Evolutionary conservation across 2,888 invertebrate genomes (phyloP), one percentile per base, ranked within the genome.

Genomic region (Blastobasis lacticolella): DNA sequence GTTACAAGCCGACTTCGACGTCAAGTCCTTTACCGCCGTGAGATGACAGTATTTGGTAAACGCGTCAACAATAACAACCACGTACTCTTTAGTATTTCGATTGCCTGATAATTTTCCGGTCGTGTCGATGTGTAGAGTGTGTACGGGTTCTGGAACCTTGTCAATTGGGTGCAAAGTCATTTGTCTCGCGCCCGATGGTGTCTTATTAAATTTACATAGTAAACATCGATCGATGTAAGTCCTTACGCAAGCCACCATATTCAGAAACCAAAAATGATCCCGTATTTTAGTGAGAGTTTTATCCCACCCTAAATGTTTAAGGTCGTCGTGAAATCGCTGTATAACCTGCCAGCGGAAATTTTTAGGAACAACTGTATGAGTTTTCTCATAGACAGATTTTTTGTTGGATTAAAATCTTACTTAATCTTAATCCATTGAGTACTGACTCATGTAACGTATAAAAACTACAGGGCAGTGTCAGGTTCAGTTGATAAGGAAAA

Each of bases 241-340:
- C 8, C 54, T 38, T 1, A 38, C 10, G 3, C 4, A 9, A 38
- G 38, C 45, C 5, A 45, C 37, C 47, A 54, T 54, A 7, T 51
- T 49, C 6, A 49, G 51, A 45, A 54, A 54, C 54, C 54, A 54
- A 42, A 49, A 54, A n/a, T 42, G 38, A 36, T 54, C 54, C 4
- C 49, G 10, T 6, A 54, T 48, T 37, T 54, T 54, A 36, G 42
- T 43, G 5, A 54, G 10, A 7, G 49, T 48, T 46, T 54, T 54
- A n/a, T 54, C 54, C 54, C 54, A 54, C 0, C 54, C 49, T 10
- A 51, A 45, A 41, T 54, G 54, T 43, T 54, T 49, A 4, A 54
- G 10, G 4, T 48, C 37, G 10, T 50, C 48, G 10, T 55, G 52
- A 9, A 50, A 52, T 42, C 36, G 37, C 5, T 50, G 41, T 36